A percentile compares a stretch with the other conserved stretches of the same genome.
Conservation (phyloP, 2,113 vertebrate genomes). For the Cololabis saira region DNA sequence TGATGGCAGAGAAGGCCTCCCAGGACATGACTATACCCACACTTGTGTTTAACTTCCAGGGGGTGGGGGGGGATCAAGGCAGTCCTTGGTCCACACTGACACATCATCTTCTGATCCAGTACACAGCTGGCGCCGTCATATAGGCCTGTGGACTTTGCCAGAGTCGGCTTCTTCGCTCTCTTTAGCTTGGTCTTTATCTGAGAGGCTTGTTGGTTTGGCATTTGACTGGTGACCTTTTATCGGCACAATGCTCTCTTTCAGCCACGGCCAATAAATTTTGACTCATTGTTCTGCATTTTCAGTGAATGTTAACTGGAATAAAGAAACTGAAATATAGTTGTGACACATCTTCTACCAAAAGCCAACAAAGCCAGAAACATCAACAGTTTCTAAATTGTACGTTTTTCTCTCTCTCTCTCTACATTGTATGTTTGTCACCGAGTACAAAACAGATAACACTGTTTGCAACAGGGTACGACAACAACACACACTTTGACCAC, state of each 20-base stretch:
- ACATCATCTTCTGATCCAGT: constrained; percentile 59
- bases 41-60: constrained; percentile 71
- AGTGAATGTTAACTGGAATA: constrained; percentile 12
- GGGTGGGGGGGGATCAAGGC: constrained; percentile 51
- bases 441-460: too few species aligned
- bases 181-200: constrained; percentile 46
- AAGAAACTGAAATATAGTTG: too few species aligned
- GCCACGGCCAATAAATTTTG: constrained; percentile 19
- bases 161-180: constrained; percentile 39
- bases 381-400: too few species aligned
- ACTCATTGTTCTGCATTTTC: constrained; percentile 2
- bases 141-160: constrained; percentile 54
- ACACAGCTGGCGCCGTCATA: constrained; percentile 48
- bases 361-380: too few species aligned
- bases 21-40: constrained; percentile 64
- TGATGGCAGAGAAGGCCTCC: constrained; percentile 70
- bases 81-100: constrained; percentile 52
- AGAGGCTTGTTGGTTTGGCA: constrained; percentile 36
- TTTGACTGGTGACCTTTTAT: constrained; percentile 52
- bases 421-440: too few species aligned
- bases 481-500: too few species aligned
- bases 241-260: constrained; percentile 28
- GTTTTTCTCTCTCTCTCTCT: too few species aligned
- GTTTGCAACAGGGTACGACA: too few species aligned
- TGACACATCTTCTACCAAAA: too few species aligned